Evolutionary conservation across 2,888 invertebrate species (phyloP), one percentile per base, ranked within the genome.

Genomic region (Aphrophora alni): DNA sequence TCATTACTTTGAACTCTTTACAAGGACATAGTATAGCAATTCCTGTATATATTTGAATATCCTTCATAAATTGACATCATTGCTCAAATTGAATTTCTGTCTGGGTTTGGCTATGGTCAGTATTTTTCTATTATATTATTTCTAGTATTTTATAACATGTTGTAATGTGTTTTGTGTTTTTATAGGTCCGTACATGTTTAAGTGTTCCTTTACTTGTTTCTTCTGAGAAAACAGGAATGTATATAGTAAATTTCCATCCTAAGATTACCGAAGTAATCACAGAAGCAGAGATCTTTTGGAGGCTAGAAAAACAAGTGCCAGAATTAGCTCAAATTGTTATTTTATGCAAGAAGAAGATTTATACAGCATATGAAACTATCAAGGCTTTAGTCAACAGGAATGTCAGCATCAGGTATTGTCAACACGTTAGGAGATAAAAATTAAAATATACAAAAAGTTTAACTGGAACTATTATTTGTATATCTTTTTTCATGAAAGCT

Each of bases 271-370:
- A 94, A 88, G 91, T 95, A 75, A 94, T 95, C 70, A 90, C 93
- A 82, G 97, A 97, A 89, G 92, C 95, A 0, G 95, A 96, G 86
- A 93, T 94, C 85, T 94, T 96, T 92, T 92, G 93, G 88, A 95
- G 95, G 87, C 89, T 96, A 82, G 91, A 92, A 51, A 88, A 96
- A 74, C 93, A 90, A 85, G 93, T 96, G 5, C 95, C 96, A 0
- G 93, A 95, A 86, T 90, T 93, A 51, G 95, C 95, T 4, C 92
- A 93, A 86, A 92, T 95, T 28, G 90, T 96, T 7, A 92, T 93
- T 0, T 93, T 93, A 86, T 93, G 93, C 83, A 93, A 93, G 85
- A 91, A 93, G 0, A 93, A 92, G 86, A 91, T 97, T 80, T 89
- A 92, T 33, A 89, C 89, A 59, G 91, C 92, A 24, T 91, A 90